These are phyloP conservation scores for Australoheros facetus DNA, from an alignment of 2,797 vertebrate species.

Conservation along the genomic window DNA sequence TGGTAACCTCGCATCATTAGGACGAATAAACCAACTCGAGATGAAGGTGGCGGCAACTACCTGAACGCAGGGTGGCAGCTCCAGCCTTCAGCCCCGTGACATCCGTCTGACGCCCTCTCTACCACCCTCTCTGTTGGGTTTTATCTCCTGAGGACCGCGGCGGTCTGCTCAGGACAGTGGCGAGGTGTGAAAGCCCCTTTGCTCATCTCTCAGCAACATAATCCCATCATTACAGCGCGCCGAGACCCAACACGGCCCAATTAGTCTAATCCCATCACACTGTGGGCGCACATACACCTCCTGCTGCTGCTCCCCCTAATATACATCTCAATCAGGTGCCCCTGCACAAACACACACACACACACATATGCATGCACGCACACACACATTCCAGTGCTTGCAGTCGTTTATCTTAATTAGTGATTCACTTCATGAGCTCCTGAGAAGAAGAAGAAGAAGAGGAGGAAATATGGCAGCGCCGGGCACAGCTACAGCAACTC, in stretches of 20 bases:
- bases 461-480: not conserved
- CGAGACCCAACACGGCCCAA: constrained; percentile 70
- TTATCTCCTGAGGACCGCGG: not conserved
- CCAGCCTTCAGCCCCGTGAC: constrained; percentile 34
- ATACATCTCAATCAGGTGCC: constrained; percentile 65
- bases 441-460: constrained; percentile 7
- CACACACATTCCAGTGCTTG: constrained; percentile 21
- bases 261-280: constrained; percentile 72
- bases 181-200: constrained; percentile 56
- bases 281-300: constrained; percentile 53
- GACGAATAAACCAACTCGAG: constrained; percentile 23
- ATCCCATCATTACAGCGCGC: constrained; percentile 73
- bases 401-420: constrained; percentile 65
- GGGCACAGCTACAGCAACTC: not conserved
- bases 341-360: constrained; percentile 4
- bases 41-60: constrained; percentile 30
- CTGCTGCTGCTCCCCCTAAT: constrained; percentile 57
- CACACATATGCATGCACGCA: not conserved
- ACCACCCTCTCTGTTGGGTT: not conserved
- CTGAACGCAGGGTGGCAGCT: constrained; percentile 14
- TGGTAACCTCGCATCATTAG: constrained; percentile 56
- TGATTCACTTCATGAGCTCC: constrained; percentile 49
- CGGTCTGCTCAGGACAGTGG: constrained; percentile 47
- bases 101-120: not conserved
- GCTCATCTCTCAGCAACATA: constrained; percentile 66